Percentiles rank a stretch among this genome's conserved stretches.
phyloP scores from a whole-genome alignment of 2,888 invertebrate species.

The Tribolium freemani region DNA sequence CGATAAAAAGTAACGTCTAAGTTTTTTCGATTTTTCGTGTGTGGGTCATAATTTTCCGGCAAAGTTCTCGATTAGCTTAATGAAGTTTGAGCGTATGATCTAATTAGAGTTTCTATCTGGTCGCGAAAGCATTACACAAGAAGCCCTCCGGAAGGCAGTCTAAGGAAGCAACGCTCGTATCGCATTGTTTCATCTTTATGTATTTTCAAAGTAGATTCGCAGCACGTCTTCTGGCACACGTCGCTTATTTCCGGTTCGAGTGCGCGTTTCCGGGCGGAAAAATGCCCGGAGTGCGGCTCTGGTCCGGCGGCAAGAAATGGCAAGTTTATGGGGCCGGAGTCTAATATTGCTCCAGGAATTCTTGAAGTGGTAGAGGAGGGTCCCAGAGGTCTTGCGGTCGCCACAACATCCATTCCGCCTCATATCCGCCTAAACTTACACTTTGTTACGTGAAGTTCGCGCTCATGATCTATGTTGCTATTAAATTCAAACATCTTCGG shows the following conservation, averaged over 20 bases:
- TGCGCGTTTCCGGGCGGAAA: conserved; percentile 40
- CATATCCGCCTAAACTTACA: conserved; percentile 64
- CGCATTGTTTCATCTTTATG: conserved; percentile 66
- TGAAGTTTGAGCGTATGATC: too few species aligned
- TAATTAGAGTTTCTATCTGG: too few species aligned
- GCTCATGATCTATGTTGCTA: conserved; percentile 69
- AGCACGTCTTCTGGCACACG: conserved; percentile 64
- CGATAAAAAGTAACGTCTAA: too few species aligned
- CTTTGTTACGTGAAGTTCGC: conserved; percentile 66
- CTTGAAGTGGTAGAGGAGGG: conserved; percentile 54
- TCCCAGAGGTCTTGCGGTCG: conserved; percentile 68
- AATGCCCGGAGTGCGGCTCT: conserved; percentile 16
- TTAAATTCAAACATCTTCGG: conserved; percentile 69
- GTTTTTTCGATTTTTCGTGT: too few species aligned
- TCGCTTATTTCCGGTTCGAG: conserved; percentile 65
- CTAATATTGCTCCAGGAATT: conserved; percentile 57
- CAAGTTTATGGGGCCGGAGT: conserved; percentile 24
- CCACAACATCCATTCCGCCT: conserved; percentile 67
- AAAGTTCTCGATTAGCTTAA: too few species aligned
- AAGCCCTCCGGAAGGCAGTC: conserved; percentile 56
- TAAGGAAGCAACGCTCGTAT: conserved; percentile 63
- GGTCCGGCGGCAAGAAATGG: conserved; percentile 16
- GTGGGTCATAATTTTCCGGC: too few species aligned
- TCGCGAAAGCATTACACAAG: neutral
- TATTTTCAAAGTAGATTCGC: conserved; percentile 62